Evolutionary conservation across 92 coral and sea anemone genomes (phyloP).

Genomic region (Zoanthus solanderi): DNA sequence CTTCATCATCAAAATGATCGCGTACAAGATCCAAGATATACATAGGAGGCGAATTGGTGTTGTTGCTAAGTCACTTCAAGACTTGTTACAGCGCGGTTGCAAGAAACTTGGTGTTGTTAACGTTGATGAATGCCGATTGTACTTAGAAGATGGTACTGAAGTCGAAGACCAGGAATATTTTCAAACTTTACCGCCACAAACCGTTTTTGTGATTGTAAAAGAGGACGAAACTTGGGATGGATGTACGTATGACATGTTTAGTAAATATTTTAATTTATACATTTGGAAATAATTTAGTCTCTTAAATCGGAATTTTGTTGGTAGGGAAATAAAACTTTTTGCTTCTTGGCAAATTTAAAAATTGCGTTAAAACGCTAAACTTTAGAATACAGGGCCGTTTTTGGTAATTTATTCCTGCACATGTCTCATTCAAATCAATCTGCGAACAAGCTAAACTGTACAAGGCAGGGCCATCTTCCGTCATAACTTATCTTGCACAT

Average conservation of each 20-base stretch:
- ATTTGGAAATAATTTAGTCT: too few species aligned
- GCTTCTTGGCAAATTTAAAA: too few species aligned
- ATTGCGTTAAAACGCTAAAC: too few species aligned
- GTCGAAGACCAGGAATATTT: conserved; percentile 86
- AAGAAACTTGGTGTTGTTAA: conserved; percentile 67
- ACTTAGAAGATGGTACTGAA: conserved; percentile 91
- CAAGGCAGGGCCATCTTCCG: too few species aligned
- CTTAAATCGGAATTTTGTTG: too few species aligned
- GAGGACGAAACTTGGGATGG: conserved; percentile 88
- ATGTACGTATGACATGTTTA: conserved; percentile 60
- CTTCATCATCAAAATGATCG: conserved; percentile 60
- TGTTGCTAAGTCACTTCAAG: conserved; percentile 72
- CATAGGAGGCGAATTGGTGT: conserved; percentile 77
- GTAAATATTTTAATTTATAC: neutral
- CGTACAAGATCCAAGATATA: conserved; percentile 91
- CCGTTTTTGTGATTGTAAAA: conserved; percentile 82
- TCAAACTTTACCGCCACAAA: conserved; percentile 75
- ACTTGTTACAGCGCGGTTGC: conserved; percentile 71
- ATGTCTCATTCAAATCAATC: too few species aligned
- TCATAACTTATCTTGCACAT: too few species aligned
- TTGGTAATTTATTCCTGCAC: too few species aligned
- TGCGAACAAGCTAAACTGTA: too few species aligned
- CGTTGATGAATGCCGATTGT: conserved; percentile 63
- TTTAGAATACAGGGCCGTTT: too few species aligned
- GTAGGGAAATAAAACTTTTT: too few species aligned